Base-by-base conservation (phyloP, 37 sponge, comb jelly and placozoan species). In the Crambe crambe region DNA sequence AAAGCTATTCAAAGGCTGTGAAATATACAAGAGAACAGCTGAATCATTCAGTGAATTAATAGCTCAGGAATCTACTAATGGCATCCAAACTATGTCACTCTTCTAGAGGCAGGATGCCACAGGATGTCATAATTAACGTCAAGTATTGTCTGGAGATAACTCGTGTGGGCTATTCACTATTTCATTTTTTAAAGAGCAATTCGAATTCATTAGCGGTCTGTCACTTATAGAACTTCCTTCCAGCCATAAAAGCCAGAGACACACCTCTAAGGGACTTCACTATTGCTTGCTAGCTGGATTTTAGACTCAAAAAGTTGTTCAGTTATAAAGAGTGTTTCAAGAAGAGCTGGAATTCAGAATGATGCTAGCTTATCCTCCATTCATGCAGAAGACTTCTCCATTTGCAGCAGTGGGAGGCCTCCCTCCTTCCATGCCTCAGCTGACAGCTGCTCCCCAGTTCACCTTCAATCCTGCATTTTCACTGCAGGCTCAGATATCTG, bases 341-440 rank as follows among this genome's bases (percentile, higher is more conserved):
- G 42, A 70, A 36, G 25, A 61, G 25, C 63, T 43, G 43, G 26
- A 77, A 59, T 56, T 59, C 68, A 74, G 42, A 42, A 86, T 86
- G 86, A 86, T 86, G 86, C 64, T 78, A 29, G 74, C 79, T 6
- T 86, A 86, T 58, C 86, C 80, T 17, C 56, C 86, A 25, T 68
- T 78, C 51, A 86, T 86, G 80, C 86, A 79, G 58, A 58, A 69
- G 41, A 69, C 82, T 27, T 36, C 80, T 29, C n/a, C 35, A 20
- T 17, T 47, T 36, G 71, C 74, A 35, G 12, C 51, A 8, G 4
- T 51, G 21, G 86, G 58, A 9, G 42, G 68, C 29, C 0, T 76
- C 20, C 82, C 73, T 4, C 58, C 32, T 38, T 32, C 35, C 18
- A 57, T 77, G 37, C 78, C 81, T 58, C 77, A 60, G 15, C 79